These are phyloP conservation scores for Epinotia bilunana DNA, from an alignment of 2,888 invertebrate species.

Conservation along the genomic window DNA sequence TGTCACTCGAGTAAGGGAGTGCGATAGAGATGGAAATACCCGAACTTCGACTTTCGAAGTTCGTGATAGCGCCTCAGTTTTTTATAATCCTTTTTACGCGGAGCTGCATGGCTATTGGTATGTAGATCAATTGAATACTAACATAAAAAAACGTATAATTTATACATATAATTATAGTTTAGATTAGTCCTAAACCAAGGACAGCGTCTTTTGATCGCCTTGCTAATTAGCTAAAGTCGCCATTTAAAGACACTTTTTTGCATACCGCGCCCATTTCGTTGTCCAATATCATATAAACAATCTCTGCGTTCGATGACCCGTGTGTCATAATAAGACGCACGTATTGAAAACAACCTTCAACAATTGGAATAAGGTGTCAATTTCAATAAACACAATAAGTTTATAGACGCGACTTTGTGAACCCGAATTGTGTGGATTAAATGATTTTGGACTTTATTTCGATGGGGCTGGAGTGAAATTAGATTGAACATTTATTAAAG, in stretches of 20 bases:
- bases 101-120: not conserved
- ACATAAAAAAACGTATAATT: not conserved
- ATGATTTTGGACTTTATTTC: conserved; percentile 25
- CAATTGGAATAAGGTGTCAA: conserved; percentile 11
- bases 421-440: conserved; percentile 25
- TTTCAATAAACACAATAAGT: conserved; percentile 14
- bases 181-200: conserved; percentile 24
- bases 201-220: not conserved
- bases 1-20: too few relatives aligned
- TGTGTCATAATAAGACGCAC: conserved; percentile 20
- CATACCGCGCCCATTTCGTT: conserved; percentile 28
- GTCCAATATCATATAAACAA: conserved; percentile 37
- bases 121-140: too few relatives aligned
- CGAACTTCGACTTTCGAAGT: too few relatives aligned
- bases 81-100: not conserved
- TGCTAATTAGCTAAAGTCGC: conserved; percentile 14
- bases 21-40: too few relatives aligned
- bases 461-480: not conserved
- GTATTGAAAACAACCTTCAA: conserved; percentile 6
- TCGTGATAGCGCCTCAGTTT: too few relatives aligned
- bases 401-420: conserved; percentile 18
- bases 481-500: not conserved
- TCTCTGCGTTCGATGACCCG: conserved; percentile 38
- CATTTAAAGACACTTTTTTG: conserved; percentile 37
- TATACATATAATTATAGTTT: too few relatives aligned